Base-by-base conservation (phyloP, 1,140 invertebrate species). In the Sitophilus oryzae region DNA sequence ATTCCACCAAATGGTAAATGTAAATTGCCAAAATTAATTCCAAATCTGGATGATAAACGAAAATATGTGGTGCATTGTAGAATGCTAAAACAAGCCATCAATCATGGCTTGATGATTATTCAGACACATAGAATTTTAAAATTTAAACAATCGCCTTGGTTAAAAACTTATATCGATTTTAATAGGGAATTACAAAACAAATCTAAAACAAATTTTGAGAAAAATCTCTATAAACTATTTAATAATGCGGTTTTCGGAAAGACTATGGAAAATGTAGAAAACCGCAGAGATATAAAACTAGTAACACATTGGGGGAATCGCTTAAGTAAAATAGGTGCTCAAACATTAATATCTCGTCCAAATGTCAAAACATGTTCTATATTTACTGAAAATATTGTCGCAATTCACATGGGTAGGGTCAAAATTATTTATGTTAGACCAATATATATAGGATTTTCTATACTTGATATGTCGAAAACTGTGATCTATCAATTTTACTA, bases 151-250 rank as follows among this genome's bases (percentile, higher is more conserved):
- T 48, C 36, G 22, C 15, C 46, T 51, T 73, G 66, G 66, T 40
- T 74, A 20, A 58, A 66, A 54, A 14, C 59, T 6, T 74, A 71
- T 45, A 71, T 74, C 21, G 68, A 71, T 10, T 41, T 71, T 1
- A 72, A 72, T 59, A 71, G 59, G 22, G 47, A 62, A 21, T 53
- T 63, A 38, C 49, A 66, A 58, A 36, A 58, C 11, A 34, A 14
- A 16, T 64, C 70, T 4, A 69, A 50, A 21, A 71, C 65, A 22
- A 66, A 67, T 10, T 76, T 76, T 57, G 66, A 74, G 55, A 72
- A 74, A 63, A 66, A 74, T 38, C 69, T 74, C 46, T 76, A 54
- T 44, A 77, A 77, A 61, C 55, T 73, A 1, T 65, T 73, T 58
- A 74, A 71, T 47, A 75, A 76, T 47, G 21, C 60, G 4, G 58